Evolutionary conservation across 2,797 vertebrate species (phyloP).

Genomic region (Chelidonichthys spinosus): DNA sequence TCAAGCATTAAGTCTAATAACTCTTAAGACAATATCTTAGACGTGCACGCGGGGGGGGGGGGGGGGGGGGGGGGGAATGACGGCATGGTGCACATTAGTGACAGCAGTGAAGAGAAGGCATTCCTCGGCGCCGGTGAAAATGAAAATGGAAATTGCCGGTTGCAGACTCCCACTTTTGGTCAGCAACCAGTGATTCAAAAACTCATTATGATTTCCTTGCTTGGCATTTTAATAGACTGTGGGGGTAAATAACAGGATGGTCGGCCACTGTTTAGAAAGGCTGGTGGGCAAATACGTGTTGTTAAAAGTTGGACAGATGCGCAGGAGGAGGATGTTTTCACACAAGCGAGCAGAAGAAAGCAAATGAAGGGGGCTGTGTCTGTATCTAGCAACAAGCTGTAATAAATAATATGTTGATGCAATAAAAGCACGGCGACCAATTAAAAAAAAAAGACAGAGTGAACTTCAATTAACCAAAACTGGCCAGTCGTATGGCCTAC

Average conservation of each 20-base stretch:
- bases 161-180: conserved; percentile 69
- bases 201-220: conserved; percentile 75
- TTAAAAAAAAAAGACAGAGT: conserved; percentile 31
- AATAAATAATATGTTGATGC: conserved; percentile 32
- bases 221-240: conserved; percentile 72
- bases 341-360: conserved; percentile 51
- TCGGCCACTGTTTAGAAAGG: conserved; percentile 49
- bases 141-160: conserved; percentile 72
- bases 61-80: no score
- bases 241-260: conserved; percentile 67
- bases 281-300: conserved; percentile 54
- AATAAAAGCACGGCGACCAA: conserved; percentile 31
- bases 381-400: conserved; percentile 29
- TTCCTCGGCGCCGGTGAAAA: conserved; percentile 60
- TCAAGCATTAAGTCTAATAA: conserved; percentile 70
- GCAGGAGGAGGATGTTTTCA: conserved; percentile 50
- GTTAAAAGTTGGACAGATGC: conserved; percentile 47
- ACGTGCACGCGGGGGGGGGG: conserved; percentile 38
- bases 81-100: conserved; percentile 43
- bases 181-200: conserved; percentile 67
- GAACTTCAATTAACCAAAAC: conserved; percentile 31
- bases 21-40: conserved; percentile 73
- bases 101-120: conserved; percentile 53
- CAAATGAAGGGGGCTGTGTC: conserved; percentile 42
- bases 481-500: conserved; percentile 28